Percentiles rank a stretch among this genome's conserved stretches.
These are phyloP conservation scores for Copsychus sechellarum DNA, from an alignment of 2,113 vertebrate species.

Conservation along the genomic window DNA sequence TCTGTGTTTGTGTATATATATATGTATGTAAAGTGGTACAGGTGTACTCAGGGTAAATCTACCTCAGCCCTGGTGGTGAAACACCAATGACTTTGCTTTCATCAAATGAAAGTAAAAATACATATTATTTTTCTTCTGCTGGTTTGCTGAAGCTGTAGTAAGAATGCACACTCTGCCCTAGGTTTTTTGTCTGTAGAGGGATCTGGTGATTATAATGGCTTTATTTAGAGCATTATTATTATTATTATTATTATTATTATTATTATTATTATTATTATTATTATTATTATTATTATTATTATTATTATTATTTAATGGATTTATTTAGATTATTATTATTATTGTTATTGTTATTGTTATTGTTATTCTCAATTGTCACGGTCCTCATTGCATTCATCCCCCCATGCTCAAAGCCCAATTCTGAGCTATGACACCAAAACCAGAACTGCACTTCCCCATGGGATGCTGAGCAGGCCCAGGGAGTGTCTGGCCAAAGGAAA, in stretches of 20 bases:
- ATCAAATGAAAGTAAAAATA: background rate
- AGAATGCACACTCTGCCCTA: background rate
- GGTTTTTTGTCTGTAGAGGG: background rate
- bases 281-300: no score
- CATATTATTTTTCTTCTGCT: background rate
- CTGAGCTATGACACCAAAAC: rapidly evolving
- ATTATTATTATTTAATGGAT: background rate
- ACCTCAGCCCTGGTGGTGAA: background rate
- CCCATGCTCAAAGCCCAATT: background rate
- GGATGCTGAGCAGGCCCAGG: background rate
- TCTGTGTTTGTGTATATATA: background rate
- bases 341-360: no score
- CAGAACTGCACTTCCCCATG: rapidly evolving
- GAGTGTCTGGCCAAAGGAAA: background rate
- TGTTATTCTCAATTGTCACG: background rate
- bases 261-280: background rate
- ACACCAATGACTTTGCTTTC: background rate
- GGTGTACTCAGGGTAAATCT: background rate
- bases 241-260: no score
- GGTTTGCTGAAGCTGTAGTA: background rate
- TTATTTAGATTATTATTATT: background rate
- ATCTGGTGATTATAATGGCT: background rate
- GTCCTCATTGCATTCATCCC: background rate
- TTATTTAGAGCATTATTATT: background rate
- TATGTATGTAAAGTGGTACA: background rate